Evolutionary conservation across 2,113 vertebrate genomes (phyloP), one percentile per base, ranked within the genome.

Genomic region (Ancistrus triradiatus): DNA sequence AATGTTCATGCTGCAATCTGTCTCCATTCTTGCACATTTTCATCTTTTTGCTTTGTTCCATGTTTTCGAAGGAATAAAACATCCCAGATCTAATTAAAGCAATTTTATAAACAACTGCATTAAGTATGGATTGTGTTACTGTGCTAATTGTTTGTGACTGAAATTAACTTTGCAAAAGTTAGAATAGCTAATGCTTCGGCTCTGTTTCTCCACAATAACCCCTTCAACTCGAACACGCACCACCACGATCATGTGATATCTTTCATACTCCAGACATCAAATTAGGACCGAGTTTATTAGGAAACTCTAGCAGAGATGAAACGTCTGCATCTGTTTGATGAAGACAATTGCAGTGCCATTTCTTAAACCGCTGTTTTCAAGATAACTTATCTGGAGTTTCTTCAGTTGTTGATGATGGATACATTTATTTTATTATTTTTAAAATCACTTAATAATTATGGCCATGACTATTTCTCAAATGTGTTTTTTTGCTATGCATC

Each of bases 31-130:
- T 43, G 17, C 4, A 2, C 4, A 4, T 19, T 37, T 47, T 55
- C 6, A 17, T 25, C 2, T 24, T 38, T 25, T 19, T 40, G 7
- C 46, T 59, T 44, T 44, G 15, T 35, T 33, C 14, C 17, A 21
- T 60, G 42, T 18, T 52, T 63, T 48, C 42, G 47, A 49, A 40
- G 4, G 31, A 25, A 14, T 8, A 28, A 42, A 28, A 7, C 35
- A 52, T 42, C 21, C 13, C 25, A 8, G 17, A 40, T 63, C 22
- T 63, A 63, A 51, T 48, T 66, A 18, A 57, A 38, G 15, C 15
- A 27, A 48, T 10, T 8, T n/a, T 21, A 56, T 47, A 35, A 9
- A 57, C 19, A 33, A 44, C 42, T 38, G 31, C 22, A 47, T 10
- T 15, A 49, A 21, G 13, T 24, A 25, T 27, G n/a, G 7, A 28